Percentiles rank a stretch among this genome's conserved stretches.
phyloP scores from a whole-genome alignment of 2,797 vertebrate species.

The Typhlichthys subterraneus region DNA sequence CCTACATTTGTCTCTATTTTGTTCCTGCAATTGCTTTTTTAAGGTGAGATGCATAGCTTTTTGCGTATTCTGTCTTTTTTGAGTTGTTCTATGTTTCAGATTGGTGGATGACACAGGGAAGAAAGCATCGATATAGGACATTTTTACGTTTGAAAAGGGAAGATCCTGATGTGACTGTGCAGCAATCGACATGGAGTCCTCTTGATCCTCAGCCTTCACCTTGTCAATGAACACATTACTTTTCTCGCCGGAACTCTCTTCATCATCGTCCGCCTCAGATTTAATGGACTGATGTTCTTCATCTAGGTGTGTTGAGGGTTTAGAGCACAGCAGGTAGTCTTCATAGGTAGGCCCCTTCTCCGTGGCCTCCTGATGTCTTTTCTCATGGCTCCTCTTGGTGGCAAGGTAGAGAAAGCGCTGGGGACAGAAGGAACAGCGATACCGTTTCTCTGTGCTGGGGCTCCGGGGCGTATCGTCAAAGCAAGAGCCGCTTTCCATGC shows the following conservation, averaged over 20 bases:
- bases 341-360: slow-evolving; percentile 84
- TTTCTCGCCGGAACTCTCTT: slow-evolving; percentile 49
- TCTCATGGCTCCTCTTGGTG: slow-evolving; percentile 96
- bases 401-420: slow-evolving; percentile 96
- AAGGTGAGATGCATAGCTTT: slow-evolving; percentile 51
- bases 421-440: slow-evolving; percentile 94
- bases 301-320: slow-evolving; percentile 82
- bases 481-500: slow-evolving; percentile 91
- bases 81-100: slow-evolving; percentile 66
- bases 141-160: slow-evolving; percentile 58
- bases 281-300: slow-evolving; percentile 86
- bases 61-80: slow-evolving; percentile 56
- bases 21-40: slow-evolving; percentile 50
- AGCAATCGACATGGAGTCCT: slow-evolving; percentile 50
- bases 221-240: slow-evolving; percentile 61
- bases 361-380: slow-evolving; percentile 85
- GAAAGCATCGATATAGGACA: slow-evolving; percentile 44
- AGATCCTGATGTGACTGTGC: slow-evolving; percentile 57
- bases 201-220: slow-evolving; percentile 61
- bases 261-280: slow-evolving; percentile 72
- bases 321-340: slow-evolving; percentile 84
- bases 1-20: slow-evolving; percentile 48
- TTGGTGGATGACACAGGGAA: slow-evolving; percentile 54
- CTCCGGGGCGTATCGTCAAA: slow-evolving; percentile 89
- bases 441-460: slow-evolving; percentile 91